Evolutionary conservation across 2,797 vertebrate species (phyloP), one percentile per base, ranked within the genome.

Genomic region (Acanthiza pusilla): DNA sequence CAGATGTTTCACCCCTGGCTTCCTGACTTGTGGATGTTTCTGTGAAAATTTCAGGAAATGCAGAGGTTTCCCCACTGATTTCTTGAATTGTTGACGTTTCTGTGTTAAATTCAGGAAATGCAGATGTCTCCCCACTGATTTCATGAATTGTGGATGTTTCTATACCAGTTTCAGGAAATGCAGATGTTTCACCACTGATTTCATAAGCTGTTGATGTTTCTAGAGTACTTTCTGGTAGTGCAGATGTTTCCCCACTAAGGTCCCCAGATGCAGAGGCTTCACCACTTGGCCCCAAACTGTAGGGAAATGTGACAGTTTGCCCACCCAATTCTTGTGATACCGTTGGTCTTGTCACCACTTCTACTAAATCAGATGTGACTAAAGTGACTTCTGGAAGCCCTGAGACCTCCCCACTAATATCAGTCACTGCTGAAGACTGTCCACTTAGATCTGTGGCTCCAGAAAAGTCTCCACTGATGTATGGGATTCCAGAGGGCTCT

Each of bases 291-390:
- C 95, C 97, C 45, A 88, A 66, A 73, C 86, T 16, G 7, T 45
- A 94, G 27, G 97, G 97, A 9, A 85, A 92, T 0, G 96, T 97
- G 66, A 95, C 71, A 30, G 96, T 97, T 40, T 97, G 97, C 54
- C 97, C 98, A 61, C 98, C 98, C 7, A 98, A 95, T 95, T 99
- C 98, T 88, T 98, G 96, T 70, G 97, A 97, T 71, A 97, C 60
- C 0, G 80, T 95, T 48, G 97, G 95, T 72, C 96, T 96, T 51
- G 98, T 97, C 32, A 98, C 96, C 51, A 94, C 88, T 81, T 98
- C 97, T 81, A 97, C 73, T 32, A 98, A 93, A 77, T 98, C 98
- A 36, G 97, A 98, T 57, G 96, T 97, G 79, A 98, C 93, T 65
- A 99, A 97, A 42, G 97, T 98, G 63, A 97, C 94, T 89, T 97